Conservation (phyloP, 2,888 invertebrate genomes). For the Meghimatium bilineatum region DNA sequence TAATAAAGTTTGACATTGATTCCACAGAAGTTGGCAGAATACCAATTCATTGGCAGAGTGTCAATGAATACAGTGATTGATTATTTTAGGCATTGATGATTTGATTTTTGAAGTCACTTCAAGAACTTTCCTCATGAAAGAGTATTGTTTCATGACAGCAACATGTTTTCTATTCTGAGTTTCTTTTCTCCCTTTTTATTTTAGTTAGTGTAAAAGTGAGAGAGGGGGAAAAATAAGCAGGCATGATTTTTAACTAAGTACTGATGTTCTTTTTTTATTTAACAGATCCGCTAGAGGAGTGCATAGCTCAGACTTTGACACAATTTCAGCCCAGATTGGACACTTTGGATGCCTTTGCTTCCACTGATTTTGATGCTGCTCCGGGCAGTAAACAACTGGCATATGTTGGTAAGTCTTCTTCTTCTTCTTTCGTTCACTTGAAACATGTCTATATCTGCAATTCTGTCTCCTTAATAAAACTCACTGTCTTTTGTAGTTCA, state of each 20-base stretch:
- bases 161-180: not conserved
- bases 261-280: not conserved
- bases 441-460: no score
- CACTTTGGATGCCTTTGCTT: slow-evolving; percentile 62
- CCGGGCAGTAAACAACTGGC: slow-evolving; percentile 27
- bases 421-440: no score
- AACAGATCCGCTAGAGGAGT: slow-evolving; percentile 57
- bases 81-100: no score
- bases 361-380: slow-evolving; percentile 35
- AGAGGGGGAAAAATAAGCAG: not conserved
- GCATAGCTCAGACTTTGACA: slow-evolving; percentile 63
- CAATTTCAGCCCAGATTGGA: slow-evolving; percentile 57
- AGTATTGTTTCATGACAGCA: no score
- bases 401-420: slow-evolving; percentile 49
- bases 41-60: no score
- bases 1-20: no score
- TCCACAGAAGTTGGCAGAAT: no score
- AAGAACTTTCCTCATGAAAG: no score
- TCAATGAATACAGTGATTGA: no score
- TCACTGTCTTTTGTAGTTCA: no score
- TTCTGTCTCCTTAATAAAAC: no score
- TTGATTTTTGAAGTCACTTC: no score
- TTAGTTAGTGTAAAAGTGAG: not conserved
- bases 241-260: not conserved
- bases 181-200: not conserved